Base-by-base conservation (phyloP, 35 echinoderm and acorn worm genomes). In the Ophiothrix spiculata region DNA sequence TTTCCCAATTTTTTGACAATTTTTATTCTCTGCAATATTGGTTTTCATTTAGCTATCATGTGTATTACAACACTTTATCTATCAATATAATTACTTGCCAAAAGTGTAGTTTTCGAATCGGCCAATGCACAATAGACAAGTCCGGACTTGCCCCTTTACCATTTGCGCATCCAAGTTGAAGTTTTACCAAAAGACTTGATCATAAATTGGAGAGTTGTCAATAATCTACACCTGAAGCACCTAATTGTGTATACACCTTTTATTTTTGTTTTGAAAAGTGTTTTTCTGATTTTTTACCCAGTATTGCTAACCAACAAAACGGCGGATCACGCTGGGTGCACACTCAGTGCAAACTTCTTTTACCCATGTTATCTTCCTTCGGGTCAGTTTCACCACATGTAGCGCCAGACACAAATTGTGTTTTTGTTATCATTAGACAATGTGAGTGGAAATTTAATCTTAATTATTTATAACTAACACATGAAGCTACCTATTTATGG, bases 191-290 rank as follows among this genome's bases (percentile, higher is more conserved):
- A 69, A 69, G 60, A 15, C 60, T n/a, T n/a, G n/a, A n/a, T n/a
- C 8, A n/a, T 69, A 28, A 69, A 69, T 69, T 69, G 4, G 60
- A 69, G 60, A 69, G 60, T 28, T 69, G 60, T 69, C 60, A 69
- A 69, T 69, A 69, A 69, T 69, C 60, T 69, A 12, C 2, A 28
- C 60, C 60, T 69, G 60, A 15, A 25, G 60, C 29, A 28, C 60
- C 60, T 69, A 69, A 15, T 69, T 69, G 17, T 69, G 3, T 2
- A 69, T 28, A 69, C 60, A 69, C 23, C 60, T n/a, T 2, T 69
- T 69, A 69, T 69, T 69, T 69, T 69, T 15, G 42, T 49, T n/a
- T 69, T 69, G 17, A 69, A n/a, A 69, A 25, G 60, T 69, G 60
- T 6, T 28, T 54, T 11, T 54, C 3, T 25, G 60, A 69, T 28